These are phyloP conservation scores for Ips nitidus DNA, from an alignment of 1,140 invertebrate species.

Conservation along the genomic window DNA sequence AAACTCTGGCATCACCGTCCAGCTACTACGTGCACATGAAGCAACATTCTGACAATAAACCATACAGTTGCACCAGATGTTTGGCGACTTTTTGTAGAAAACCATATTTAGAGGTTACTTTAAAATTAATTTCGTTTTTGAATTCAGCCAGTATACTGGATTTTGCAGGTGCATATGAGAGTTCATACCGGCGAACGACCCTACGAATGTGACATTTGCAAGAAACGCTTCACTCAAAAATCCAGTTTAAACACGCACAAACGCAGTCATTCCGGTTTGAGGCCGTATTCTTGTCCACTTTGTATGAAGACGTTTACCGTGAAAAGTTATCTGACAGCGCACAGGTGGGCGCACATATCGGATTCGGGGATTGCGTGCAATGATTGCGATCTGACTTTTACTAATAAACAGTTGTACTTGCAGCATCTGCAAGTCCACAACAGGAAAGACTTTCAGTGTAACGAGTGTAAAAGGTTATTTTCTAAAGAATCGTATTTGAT, in stretches of 20 bases:
- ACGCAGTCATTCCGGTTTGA: constrained; percentile 77
- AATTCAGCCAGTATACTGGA: neutral
- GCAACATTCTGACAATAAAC: constrained; percentile 75
- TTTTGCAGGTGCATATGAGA: constrained; percentile 65
- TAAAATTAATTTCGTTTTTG: constrained; percentile 5
- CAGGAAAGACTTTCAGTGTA: constrained; percentile 70
- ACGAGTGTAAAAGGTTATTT: constrained; percentile 70
- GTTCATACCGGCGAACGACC: constrained; percentile 78
- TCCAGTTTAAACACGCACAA: constrained; percentile 82
- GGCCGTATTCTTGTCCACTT: constrained; percentile 75
- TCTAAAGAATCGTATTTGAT: constrained; percentile 75
- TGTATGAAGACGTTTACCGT: constrained; percentile 76
- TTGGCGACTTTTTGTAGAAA: constrained; percentile 67
- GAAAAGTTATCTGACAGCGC: constrained; percentile 75
- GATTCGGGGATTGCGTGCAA: constrained; percentile 73
- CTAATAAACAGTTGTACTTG: constrained; percentile 64
- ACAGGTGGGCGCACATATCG: constrained; percentile 74
- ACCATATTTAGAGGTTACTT: constrained; percentile 61
- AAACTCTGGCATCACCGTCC: constrained; percentile 71
- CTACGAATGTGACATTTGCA: constrained; percentile 75
- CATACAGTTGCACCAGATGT: constrained; percentile 73
- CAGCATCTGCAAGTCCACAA: constrained; percentile 73
- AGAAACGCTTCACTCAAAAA: constrained; percentile 77
- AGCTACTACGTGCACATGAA: constrained; percentile 82
- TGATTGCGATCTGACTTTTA: constrained; percentile 71